Evolutionary conservation across 2,113 vertebrate species (phyloP).

Genomic region (Pelvicachromis taeniatus): DNA sequence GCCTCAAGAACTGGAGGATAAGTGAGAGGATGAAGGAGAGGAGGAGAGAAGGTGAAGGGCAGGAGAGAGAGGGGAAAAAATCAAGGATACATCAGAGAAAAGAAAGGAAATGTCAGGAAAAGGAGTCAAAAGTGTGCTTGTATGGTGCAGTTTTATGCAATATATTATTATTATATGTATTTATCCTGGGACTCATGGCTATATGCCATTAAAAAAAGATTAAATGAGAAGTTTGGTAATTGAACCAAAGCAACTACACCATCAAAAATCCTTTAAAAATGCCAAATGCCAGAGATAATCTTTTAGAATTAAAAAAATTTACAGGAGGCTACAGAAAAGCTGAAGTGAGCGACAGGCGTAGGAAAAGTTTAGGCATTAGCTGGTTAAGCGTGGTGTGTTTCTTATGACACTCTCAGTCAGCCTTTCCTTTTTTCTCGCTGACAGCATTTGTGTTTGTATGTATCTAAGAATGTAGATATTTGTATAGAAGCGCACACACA

Average conservation of each 20-base stretch:
- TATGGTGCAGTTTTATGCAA: not conserved
- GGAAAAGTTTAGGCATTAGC: not conserved
- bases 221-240: not conserved
- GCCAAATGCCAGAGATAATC: not conserved
- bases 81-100: not conserved
- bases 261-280: not conserved
- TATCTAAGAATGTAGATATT: not conserved
- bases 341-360: not conserved
- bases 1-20: conserved; percentile 35
- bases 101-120: not conserved
- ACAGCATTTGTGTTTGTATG: not conserved
- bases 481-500: not conserved
- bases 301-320: not conserved
- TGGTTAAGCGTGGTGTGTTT: not conserved
- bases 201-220: no score
- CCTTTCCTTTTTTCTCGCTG: not conserved
- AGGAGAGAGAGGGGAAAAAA: not conserved
- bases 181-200: not conserved
- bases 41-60: conserved; percentile 28
- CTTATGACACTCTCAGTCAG: not conserved
- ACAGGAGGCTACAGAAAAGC: not conserved
- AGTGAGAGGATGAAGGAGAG: conserved; percentile 44
- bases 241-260: no score
- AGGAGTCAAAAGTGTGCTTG: not conserved
- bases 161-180: not conserved